Evolutionary conservation across 35 echinoderm and acorn worm genomes (phyloP).

Genomic region (Lytechinus variegatus): DNA sequence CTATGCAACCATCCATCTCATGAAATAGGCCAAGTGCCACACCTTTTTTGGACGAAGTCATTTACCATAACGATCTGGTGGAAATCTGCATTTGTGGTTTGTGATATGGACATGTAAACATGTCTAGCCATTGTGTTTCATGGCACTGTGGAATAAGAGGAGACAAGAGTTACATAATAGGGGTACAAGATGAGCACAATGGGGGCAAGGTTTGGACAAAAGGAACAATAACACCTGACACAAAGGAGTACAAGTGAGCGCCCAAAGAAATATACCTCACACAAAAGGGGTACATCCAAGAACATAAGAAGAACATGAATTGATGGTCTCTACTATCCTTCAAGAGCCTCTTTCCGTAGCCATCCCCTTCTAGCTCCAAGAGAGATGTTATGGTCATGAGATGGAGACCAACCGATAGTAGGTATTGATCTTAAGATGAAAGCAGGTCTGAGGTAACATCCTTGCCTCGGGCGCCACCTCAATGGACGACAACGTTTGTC

Average conservation of each 20-base stretch:
- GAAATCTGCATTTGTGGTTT: slow-evolving; percentile 27
- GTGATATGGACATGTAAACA: slow-evolving; percentile 29
- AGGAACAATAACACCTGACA: not conserved
- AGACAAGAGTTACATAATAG: slow-evolving; percentile 33
- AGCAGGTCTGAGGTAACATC: not conserved
- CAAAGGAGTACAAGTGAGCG: not conserved
- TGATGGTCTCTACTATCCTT: not conserved
- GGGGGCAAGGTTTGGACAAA: not conserved
- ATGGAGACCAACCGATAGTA: not conserved
- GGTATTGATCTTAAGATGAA: not conserved
- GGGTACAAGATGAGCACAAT: not conserved
- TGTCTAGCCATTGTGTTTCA: not conserved
- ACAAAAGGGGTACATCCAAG: not conserved
- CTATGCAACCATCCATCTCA: not conserved
- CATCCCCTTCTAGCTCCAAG: not conserved
- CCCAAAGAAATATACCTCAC: not conserved
- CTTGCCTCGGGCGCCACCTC: not conserved
- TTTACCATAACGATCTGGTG: slow-evolving; percentile 14
- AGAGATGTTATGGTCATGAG: not conserved
- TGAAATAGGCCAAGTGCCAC: not conserved
- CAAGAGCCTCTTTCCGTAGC: not conserved
- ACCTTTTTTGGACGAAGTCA: not conserved
- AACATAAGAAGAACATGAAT: slow-evolving; percentile 14
- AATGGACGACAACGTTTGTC: not conserved
- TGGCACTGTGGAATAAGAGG: not conserved